Conservation (phyloP, 2,797 vertebrate species). For the Gallinago nigripennis region DNA sequence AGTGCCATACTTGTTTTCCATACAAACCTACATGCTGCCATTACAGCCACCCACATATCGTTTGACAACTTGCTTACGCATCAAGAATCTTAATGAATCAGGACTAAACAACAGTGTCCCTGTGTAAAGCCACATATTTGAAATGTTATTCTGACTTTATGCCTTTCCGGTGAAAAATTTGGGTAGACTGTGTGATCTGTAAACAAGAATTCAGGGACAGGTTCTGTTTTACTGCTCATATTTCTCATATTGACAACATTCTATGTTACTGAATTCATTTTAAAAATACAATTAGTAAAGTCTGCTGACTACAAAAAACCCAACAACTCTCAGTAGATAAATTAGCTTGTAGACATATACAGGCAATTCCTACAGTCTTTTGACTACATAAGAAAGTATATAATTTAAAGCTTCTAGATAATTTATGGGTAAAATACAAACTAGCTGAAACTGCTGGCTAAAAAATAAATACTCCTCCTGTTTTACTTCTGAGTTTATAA, state of each 20-base stretch:
- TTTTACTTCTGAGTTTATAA: slow-evolving; percentile 72
- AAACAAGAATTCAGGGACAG: slow-evolving; percentile 13
- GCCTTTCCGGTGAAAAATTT: slow-evolving; percentile 34
- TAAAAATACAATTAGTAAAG: slow-evolving; percentile 9
- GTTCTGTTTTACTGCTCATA: not conserved
- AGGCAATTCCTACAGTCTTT: slow-evolving; percentile 45
- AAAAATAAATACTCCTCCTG: slow-evolving; percentile 72
- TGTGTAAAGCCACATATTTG: slow-evolving; percentile 59
- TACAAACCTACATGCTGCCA: slow-evolving; percentile 82
- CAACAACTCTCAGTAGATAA: slow-evolving; percentile 45
- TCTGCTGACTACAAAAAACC: slow-evolving; percentile 7
- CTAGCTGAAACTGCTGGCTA: slow-evolving; percentile 58
- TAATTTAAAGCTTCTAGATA: slow-evolving; percentile 72
- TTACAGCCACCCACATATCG: slow-evolving; percentile 79
- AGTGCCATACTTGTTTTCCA: slow-evolving; percentile 83
- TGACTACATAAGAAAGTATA: slow-evolving; percentile 65
- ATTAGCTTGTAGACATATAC: slow-evolving; percentile 50
- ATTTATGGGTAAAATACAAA: slow-evolving; percentile 72
- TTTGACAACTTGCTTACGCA: slow-evolving; percentile 75
- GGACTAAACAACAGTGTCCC: slow-evolving; percentile 64
- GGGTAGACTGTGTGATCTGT: slow-evolving; percentile 14
- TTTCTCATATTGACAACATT: not conserved
- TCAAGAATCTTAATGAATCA: slow-evolving; percentile 77
- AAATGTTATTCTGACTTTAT: slow-evolving; percentile 59
- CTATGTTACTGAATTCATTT: not conserved